phyloP scores from a whole-genome alignment of 23 tunicate species.

The Phallusia fumigata region DNA sequence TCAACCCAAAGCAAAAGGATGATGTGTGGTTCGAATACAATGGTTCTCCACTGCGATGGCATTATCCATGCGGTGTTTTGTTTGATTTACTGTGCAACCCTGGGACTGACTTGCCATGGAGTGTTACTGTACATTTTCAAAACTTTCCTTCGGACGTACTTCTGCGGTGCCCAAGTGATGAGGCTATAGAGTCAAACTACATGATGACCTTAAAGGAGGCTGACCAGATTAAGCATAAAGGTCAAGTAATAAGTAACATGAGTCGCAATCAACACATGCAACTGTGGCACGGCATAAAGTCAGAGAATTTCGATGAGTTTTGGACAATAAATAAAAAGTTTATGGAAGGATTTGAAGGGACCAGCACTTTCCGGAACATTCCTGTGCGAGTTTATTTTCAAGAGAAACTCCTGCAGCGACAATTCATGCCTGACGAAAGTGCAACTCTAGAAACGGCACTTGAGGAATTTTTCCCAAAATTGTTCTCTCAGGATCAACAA shows the following conservation, averaged over 20 bases:
- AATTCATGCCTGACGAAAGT: conserved; percentile 24
- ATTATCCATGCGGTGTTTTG: conserved; percentile 75
- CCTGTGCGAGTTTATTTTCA: conserved; percentile 68
- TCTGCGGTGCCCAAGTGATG: conserved; percentile 31
- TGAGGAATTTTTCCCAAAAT: background rate
- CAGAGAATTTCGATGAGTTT: conserved; percentile 77
- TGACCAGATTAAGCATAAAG: conserved; percentile 80
- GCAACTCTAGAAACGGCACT: conserved; percentile 38
- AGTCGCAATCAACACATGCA: conserved; percentile 62
- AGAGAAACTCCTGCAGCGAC: conserved; percentile 43
- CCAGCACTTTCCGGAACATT: conserved; percentile 40
- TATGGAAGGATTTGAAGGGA: conserved; percentile 60
- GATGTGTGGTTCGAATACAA: conserved; percentile 85
- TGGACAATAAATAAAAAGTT: conserved; percentile 78
- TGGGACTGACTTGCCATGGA: conserved; percentile 40
- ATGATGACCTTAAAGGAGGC: conserved; percentile 85
- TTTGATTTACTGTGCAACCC: conserved; percentile 65
- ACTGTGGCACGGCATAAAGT: conserved; percentile 87
- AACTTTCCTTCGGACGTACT: conserved; percentile 63
- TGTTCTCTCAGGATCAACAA: background rate
- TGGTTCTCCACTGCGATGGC: conserved; percentile 80
- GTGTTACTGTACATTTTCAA: conserved; percentile 81
- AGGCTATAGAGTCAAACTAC: conserved; percentile 68
- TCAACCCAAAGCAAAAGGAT: conserved; percentile 14
- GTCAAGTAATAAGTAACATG: conserved; percentile 67